These are phyloP conservation scores for Arrhamphus sclerolepis DNA, from an alignment of 2,797 vertebrate genomes.

Conservation along the genomic window DNA sequence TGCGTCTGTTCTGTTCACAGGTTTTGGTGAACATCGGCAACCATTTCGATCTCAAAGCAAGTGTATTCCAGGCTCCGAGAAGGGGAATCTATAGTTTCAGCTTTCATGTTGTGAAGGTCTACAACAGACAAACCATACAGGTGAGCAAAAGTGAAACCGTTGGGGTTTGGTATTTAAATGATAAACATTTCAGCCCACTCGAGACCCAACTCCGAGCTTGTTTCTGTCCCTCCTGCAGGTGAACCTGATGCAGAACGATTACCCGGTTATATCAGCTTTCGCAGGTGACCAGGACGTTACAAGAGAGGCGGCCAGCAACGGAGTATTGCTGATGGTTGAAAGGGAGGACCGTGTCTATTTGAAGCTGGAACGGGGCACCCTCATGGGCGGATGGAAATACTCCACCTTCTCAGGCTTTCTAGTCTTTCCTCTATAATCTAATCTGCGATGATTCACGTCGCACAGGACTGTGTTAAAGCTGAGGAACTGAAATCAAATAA, in stretches of 20 bases:
- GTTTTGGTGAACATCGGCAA: slow-evolving; percentile 99
- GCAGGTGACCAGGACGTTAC: slow-evolving; percentile 99
- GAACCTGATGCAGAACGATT: slow-evolving; percentile 98
- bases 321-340: slow-evolving; percentile 97
- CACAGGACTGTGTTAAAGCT: slow-evolving; percentile 69
- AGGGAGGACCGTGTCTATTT: slow-evolving; percentile 97
- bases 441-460: slow-evolving; percentile 67
- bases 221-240: slow-evolving; percentile 81
- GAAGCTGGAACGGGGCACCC: slow-evolving; percentile 97
- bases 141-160: slow-evolving; percentile 76
- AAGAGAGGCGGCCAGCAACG: slow-evolving; percentile 98
- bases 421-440: slow-evolving; percentile 96
- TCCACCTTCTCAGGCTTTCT: slow-evolving; percentile 99
- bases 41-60: slow-evolving; percentile 98
- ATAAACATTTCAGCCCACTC: background rate
- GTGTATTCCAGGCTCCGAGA: slow-evolving; percentile 95
- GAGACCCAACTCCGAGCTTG: slow-evolving; percentile 3
- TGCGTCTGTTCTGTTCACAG: slow-evolving; percentile 79
- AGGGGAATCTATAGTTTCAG: slow-evolving; percentile 99
- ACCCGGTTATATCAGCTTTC: slow-evolving; percentile 98
- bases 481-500: slow-evolving; percentile 63
- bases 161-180: background rate
- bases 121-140: slow-evolving; percentile 99
- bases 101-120: slow-evolving; percentile 99
- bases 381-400: slow-evolving; percentile 99